Evolutionary conservation across 2,797 vertebrate genomes (phyloP).

Genomic region (Pagetopsis macropterus): DNA sequence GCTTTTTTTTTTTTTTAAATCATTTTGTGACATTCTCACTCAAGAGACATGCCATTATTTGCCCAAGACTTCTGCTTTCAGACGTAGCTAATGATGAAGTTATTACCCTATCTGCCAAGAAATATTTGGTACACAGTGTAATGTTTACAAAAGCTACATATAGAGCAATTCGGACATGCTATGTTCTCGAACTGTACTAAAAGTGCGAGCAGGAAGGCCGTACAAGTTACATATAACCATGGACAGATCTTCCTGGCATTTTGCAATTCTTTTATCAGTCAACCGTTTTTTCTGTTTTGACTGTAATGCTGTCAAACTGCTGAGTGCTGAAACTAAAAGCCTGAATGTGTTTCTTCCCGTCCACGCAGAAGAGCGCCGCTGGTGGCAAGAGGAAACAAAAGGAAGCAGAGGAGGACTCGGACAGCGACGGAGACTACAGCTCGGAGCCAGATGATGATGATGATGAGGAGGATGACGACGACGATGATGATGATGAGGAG

Average conservation of each 20-base stretch:
- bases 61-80: too few species aligned
- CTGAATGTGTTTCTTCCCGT: slow-evolving; percentile 47
- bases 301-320: neutral
- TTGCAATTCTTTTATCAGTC: neutral
- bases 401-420: slow-evolving; percentile 66
- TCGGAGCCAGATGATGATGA: slow-evolving; percentile 55
- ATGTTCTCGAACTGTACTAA: neutral
- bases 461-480: slow-evolving; percentile 76
- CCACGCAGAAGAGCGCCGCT: slow-evolving; percentile 51
- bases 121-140: neutral
- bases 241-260: neutral
- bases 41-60: too few species aligned
- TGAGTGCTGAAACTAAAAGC: slow-evolving; percentile 19
- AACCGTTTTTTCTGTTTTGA: neutral
- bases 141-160: slow-evolving; percentile 13
- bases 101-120: neutral
- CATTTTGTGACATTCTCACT: too few species aligned
- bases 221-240: neutral
- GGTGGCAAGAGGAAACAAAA: slow-evolving; percentile 55
- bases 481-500: accelerated
- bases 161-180: slow-evolving; percentile 1
- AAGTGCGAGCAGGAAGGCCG: neutral
- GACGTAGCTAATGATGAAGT: too few species aligned
- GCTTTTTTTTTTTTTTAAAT: too few species aligned
- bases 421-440: slow-evolving; percentile 76